Conservation (phyloP, 2,888 invertebrate genomes). For the Ophraella communa region DNA sequence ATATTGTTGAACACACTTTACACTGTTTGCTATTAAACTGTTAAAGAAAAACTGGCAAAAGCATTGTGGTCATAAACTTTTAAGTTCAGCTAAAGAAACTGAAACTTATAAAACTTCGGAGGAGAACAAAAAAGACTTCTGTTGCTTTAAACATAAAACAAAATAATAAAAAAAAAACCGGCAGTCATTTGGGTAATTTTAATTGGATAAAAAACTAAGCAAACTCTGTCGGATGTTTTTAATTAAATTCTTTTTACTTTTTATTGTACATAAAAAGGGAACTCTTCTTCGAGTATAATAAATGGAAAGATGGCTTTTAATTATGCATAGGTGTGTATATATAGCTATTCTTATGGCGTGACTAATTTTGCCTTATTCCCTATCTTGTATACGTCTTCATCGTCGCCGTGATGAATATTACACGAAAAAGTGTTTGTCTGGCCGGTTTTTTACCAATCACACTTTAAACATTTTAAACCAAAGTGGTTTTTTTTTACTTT, state of each 20-base stretch:
- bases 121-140: not conserved
- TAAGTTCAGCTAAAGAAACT: not conserved
- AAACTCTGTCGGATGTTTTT: conserved; percentile 15
- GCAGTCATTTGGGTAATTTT: conserved; percentile 13
- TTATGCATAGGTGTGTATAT: conserved; percentile 11
- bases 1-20: no score
- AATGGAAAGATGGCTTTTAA: conserved; percentile 15
- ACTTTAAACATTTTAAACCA: not conserved
- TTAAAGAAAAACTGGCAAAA: no score
- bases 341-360: not conserved
- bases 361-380: conserved; percentile 7
- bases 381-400: not conserved
- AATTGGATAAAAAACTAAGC: conserved; percentile 15
- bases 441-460: not conserved
- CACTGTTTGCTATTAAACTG: no score
- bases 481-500: not conserved
- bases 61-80: no score
- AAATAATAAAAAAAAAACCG: conserved; percentile 5
- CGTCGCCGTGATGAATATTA: not conserved
- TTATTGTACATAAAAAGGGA: not conserved
- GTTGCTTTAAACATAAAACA: not conserved
- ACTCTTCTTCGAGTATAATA: conserved; percentile 12
- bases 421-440: not conserved
- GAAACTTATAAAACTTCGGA: not conserved
- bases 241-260: conserved; percentile 15